Evolutionary conservation across 2,888 invertebrate species (phyloP), one percentile per base, ranked within the genome.

Genomic region (Hemithea aestivaria): DNA sequence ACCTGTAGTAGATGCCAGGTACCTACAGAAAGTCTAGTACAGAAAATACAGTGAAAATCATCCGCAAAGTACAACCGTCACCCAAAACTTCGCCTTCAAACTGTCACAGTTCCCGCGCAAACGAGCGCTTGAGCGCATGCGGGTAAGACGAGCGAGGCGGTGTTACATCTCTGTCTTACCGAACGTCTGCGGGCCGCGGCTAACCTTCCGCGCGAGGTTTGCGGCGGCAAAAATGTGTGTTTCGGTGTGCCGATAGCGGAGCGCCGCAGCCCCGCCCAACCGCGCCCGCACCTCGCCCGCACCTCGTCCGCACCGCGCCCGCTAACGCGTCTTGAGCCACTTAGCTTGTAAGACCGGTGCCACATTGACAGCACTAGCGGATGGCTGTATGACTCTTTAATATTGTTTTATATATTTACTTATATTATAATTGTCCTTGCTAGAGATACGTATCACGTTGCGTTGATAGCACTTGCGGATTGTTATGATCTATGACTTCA

Each of bases 181-280:
- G 74, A 81, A 80, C 82, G 80, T 87, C 87, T 87, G 87, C 84
- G 85, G 87, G 76, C 67, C 80, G 87, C 83, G 87, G 87, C 87
- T 88, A 87, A 87, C 88, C 88, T 70, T 78, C 80, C 78, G 84
- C 83, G 85, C 87, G 82, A 83, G 87, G 88, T 87, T 88, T 88
- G 87, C 77, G 87, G 88, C 87, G 82, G 85, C 77, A 85, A 84
- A 87, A 87, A 87, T 87, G 87, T 87, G 87, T 87, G 87, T 87
- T 87, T 87, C 87, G 87, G 87, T 87, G 87, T 83, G 85, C 87
- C 87, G 85, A 83, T 79, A 80, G 81, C 83, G 84, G 83, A 68
- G 78, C 62, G 82, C 84, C 84, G 73, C 83, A 78, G 70, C 70
- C 62, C 74, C 75, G 69, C 63, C 63, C 56, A 55, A 68, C 53